Conservation (phyloP, 1,140 invertebrate genomes). For the Leptopilina boulardi region DNA sequence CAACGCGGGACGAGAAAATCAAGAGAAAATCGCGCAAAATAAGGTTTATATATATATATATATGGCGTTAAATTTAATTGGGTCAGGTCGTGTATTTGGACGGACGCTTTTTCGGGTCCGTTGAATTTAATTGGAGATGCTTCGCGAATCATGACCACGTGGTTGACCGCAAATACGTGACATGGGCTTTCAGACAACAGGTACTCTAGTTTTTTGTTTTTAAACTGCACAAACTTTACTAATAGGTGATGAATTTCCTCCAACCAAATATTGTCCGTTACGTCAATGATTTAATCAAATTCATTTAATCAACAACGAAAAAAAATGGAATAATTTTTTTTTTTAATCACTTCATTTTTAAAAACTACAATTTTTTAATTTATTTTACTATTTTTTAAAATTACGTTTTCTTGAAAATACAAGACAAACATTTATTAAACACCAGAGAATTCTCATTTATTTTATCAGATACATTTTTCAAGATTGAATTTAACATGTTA, state of each 20-base stretch:
- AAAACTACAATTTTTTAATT: too few relatives aligned
- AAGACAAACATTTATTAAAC: too few relatives aligned
- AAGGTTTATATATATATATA: not conserved
- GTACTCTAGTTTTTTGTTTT: not conserved
- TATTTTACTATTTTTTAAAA: too few relatives aligned
- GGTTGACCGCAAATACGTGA: constrained; percentile 6
- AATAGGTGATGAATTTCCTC: not conserved
- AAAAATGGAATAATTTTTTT: too few relatives aligned
- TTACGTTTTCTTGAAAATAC: too few relatives aligned
- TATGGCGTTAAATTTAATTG: constrained; percentile 61
- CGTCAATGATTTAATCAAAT: too few relatives aligned
- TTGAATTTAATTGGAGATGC: constrained; percentile 59
- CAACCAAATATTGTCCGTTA: constrained; percentile 19
- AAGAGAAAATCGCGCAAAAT: constrained; percentile 37
- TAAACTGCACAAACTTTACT: not conserved
- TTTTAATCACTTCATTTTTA: too few relatives aligned
- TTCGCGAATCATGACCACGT: constrained; percentile 17
- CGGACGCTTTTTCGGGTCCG: constrained; percentile 55
- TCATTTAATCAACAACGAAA: too few relatives aligned
- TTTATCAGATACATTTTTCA: not conserved
- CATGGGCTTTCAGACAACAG: constrained; percentile 6
- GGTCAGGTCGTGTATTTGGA: constrained; percentile 50
- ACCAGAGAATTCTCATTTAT: too few relatives aligned
- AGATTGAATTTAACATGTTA: not conserved
- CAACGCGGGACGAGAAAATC: constrained; percentile 11